Percentiles rank a stretch among this genome's conserved stretches.
Conservation (phyloP, 2,113 vertebrate species). For the Morone saxatilis region DNA sequence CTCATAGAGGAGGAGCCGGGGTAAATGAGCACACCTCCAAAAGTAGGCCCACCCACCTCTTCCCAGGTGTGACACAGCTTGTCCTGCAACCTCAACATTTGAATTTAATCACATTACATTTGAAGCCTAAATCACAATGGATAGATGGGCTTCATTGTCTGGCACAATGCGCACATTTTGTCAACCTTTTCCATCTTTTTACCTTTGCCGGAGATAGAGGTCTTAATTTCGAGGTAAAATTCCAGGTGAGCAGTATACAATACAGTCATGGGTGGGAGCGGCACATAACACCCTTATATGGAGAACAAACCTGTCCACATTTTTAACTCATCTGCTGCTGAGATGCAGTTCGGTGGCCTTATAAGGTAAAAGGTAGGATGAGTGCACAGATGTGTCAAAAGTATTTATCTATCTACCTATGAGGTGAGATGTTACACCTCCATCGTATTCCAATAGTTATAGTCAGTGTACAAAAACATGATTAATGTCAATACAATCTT, state of each 20-base stretch:
- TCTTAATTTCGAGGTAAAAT: neutral
- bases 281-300: conserved; percentile 74
- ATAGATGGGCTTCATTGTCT: neutral
- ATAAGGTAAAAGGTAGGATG: conserved; percentile 75
- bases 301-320: conserved; percentile 65
- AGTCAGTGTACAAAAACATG: neutral
- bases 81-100: conserved; percentile 50
- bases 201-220: neutral
- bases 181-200: neutral
- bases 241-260: conserved; percentile 68
- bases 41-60: neutral
- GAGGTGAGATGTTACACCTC: neutral
- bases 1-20: conserved; percentile 70
- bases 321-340: conserved; percentile 42
- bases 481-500: neutral
- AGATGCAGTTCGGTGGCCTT: conserved; percentile 57
- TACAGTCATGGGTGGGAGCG: conserved; percentile 37
- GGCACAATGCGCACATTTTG: neutral
- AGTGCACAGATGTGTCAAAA: neutral
- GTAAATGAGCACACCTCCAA: conserved; percentile 70
- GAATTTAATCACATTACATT: conserved; percentile 31
- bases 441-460: neutral
- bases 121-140: conserved; percentile 15
- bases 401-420: conserved; percentile 11
- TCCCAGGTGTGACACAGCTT: conserved; percentile 70